Percentiles rank a stretch among this genome's conserved stretches.
phyloP scores from a whole-genome alignment of 2,888 invertebrate genomes.

The Atethmia centrago region DNA sequence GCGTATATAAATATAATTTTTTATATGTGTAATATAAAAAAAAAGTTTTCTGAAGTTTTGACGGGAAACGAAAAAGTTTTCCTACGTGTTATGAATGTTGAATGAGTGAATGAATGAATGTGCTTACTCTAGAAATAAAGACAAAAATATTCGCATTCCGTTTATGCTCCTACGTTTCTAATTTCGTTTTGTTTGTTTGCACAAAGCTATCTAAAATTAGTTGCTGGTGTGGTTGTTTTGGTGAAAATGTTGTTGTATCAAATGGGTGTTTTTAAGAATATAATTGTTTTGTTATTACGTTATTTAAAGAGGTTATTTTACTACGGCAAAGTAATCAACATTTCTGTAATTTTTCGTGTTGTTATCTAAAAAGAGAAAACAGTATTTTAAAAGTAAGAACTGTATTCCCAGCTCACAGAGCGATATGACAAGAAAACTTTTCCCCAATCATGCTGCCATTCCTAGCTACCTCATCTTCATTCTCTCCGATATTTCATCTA shows the following conservation, averaged over 20 bases:
- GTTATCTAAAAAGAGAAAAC: not conserved
- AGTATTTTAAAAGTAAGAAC: not conserved
- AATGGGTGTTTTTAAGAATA: constrained; percentile 19
- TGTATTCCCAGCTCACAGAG: not conserved
- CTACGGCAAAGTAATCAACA: not conserved
- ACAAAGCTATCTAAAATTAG: constrained; percentile 25
- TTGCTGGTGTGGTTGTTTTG: constrained; percentile 19
- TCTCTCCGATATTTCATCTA: constrained; percentile 48
- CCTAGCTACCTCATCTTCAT: constrained; percentile 14
- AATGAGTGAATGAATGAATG: constrained; percentile 53
- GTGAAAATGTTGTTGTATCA: constrained; percentile 18
- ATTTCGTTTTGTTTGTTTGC: constrained; percentile 50
- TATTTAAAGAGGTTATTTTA: not conserved
- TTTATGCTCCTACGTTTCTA: constrained; percentile 40
- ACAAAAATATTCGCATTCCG: constrained; percentile 41
- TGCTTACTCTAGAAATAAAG: constrained; percentile 52
- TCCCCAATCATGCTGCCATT: constrained; percentile 29
- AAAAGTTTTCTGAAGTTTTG: constrained; percentile 49
- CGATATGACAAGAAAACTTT: constrained; percentile 4
- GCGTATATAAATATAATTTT: constrained; percentile 35
- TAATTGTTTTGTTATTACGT: not conserved
- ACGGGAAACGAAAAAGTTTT: constrained; percentile 62
- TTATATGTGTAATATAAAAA: constrained; percentile 36
- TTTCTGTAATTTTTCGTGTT: not conserved
- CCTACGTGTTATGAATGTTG: constrained; percentile 59